Evolutionary conservation across 2,113 vertebrate species (phyloP), one percentile per base, ranked within the genome.

Genomic region (Silurus meridionalis): DNA sequence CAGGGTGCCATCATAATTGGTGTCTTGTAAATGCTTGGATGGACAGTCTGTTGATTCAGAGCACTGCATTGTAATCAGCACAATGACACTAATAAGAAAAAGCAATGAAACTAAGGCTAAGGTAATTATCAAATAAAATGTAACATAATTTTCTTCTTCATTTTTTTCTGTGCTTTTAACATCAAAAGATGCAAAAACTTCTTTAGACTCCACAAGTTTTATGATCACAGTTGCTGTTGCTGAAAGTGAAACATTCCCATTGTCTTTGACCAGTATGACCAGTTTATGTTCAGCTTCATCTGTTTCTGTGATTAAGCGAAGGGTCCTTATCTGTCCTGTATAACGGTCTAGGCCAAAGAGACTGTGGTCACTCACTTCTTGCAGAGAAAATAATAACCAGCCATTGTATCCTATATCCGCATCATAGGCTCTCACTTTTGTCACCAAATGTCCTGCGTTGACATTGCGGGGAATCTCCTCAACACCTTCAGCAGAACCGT

Each of bases 381-480:
- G 69, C 6, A 90, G 37, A 21, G 88, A 87, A 82, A 90, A 91
- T 19, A 87, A 86, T 37, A 92, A 82, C 89, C 91, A 89, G 63
- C 88, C 91, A 19, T 92, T 92, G 83, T 91, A 90, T 87, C 89
- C 91, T 8, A 91, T 87, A 88, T 92, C 92, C 14, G 89, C 88
- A n/a, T 92, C 92, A 81, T 89, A 91, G 0, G 92, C 90, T 81
- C 90, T 82, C 9, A 92, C 69, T 89, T 91, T 91, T 53, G 88
- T 88, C 50, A 92, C 92, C 85, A 92, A 85, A 89, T 91, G 87
- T 13, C 92, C 91, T 67, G 79, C 57, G 23, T 90, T 90, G 14
- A 84, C 90, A 88, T 91, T 89, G 58, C 86, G 86, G n/a, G 89
- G 84, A 87, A 92, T 85, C 71, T 89, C 88, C 55, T 89, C 91